Base-by-base conservation (phyloP, 2,113 vertebrate genomes). In the Megaptera novaeangliae region DNA sequence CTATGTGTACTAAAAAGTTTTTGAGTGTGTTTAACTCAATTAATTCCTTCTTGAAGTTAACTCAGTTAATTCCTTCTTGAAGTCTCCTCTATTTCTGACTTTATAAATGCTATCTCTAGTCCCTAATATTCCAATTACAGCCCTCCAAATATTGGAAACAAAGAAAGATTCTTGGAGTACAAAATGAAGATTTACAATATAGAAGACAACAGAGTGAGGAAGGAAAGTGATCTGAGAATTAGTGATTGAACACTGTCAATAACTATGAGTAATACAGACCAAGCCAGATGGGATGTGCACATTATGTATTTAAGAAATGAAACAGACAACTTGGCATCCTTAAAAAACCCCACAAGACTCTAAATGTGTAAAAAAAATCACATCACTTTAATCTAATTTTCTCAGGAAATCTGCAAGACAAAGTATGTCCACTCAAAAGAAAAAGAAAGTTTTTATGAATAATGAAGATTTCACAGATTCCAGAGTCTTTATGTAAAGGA, bases 391-490 rank as follows among this genome's bases (percentile, higher is more conserved):
- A 46, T 13, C 52, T 80, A 55, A 93, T 88, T 89, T 94, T 89
- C 61, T 17, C 72, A n/a, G 34, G 0, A 95, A 36, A 96, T 92
- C 21, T 88, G 13, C 34, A 81, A 41, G 93, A n/a, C 20, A 98
- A 25, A 27, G 0, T 52, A 23, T 94, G 64, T 44, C 64, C 46
- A 90, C 63, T 88, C 49, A 94, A 69, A 94, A 61, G 25, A 59
- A 39, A 44, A 34, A 49, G 31, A 97, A 96, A 69, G 66, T 13
- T 86, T 66, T 61, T 96, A 41, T 23, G 8, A 85, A 97, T 92
- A 66, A 97, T 0, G 17, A 80, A 52, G 29, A 72, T 97, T 96
- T 96, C 89, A 95, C 29, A 91, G 85, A 29, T 75, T 18, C 69
- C n/a, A 77, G 57, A 95, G 46, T 84, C 41, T 86, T 41, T 17